Evolutionary conservation across 2,797 vertebrate genomes (phyloP), one percentile per base, ranked within the genome.

Genomic region (Odontamblyopus lacepedii): DNA sequence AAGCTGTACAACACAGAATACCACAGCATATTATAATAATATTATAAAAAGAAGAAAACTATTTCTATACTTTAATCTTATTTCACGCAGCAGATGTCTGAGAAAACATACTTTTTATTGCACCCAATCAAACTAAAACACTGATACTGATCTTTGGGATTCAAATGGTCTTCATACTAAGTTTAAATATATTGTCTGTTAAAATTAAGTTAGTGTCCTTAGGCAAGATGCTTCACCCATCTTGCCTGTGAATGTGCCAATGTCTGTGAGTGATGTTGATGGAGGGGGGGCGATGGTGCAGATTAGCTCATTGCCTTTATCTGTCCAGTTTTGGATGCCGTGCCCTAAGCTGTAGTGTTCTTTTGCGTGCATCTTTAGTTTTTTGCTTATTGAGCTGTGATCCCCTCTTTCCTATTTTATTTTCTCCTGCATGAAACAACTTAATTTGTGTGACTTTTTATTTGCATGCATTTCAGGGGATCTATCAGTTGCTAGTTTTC

Each of bases 401-500:
- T 51, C 50, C 26, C 73, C 38, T 15, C 15, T 53, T 23, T 48
- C 50, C 48, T 67, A 3, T 61, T 38, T 38, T 69, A 61, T 41
- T 30, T 30, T 67, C 64, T 82, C 65, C 74, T 85, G 83, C 86
- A 87, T 80, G 81, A 35, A 69, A 23, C 68, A 64, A 32, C 74
- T 77, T 66, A 38, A 32, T 80, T 32, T 79, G 38, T 84, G 55
- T 81, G 63, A 60, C 75, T 69, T 79, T 66, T 87, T 62, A 6
- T 79, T 63, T 88, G 87, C 88, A 90, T 92, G 89, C 80, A 18
- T 74, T 69, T 80, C 88, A 92, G 91, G 89, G 64, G 89, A 92
- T 84, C 83, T 92, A 79, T 90, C 91, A 74, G 32, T 90, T 88
- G 91, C 91, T 90, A 90, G 89, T 89, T 92, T 90, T 69, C 91